Evolutionary conservation across 2,797 vertebrate genomes (phyloP).

Genomic region (Hydrolagus colliei): DNA sequence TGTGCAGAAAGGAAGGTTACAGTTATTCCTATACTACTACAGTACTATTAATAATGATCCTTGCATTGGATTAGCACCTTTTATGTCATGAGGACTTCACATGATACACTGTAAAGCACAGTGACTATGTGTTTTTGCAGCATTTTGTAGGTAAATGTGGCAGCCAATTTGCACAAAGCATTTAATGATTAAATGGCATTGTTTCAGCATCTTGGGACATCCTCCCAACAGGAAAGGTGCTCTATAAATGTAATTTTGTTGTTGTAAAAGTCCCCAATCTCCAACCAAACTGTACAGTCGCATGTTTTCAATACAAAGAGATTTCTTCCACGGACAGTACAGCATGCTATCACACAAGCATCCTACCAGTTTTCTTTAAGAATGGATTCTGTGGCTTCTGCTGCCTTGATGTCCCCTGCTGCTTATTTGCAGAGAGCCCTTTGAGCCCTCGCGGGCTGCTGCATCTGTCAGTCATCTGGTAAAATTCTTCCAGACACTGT

Average conservation of each 20-base stretch:
- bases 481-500: not conserved
- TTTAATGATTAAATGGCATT: not conserved
- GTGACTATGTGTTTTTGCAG: no score
- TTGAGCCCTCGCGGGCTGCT: not conserved
- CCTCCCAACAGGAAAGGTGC: no score
- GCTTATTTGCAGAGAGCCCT: not conserved
- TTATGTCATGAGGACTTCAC: no score
- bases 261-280: not conserved
- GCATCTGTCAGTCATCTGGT: not conserved
- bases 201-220: no score
- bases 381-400: not conserved
- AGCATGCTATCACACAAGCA: not conserved
- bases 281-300: not conserved
- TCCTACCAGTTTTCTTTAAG: slow-evolving; percentile 1
- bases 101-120: no score
- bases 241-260: no score
- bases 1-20: not conserved
- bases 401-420: not conserved
- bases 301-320: slow-evolving; percentile 1
- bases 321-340: not conserved
- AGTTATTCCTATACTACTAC: not conserved
- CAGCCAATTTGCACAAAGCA: no score
- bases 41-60: no score
- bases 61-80: no score
- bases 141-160: no score